A percentile compares a stretch with the other conserved stretches of the same genome.
Conservation (phyloP, 2,113 vertebrate species). For the Nymphicus hollandicus region DNA sequence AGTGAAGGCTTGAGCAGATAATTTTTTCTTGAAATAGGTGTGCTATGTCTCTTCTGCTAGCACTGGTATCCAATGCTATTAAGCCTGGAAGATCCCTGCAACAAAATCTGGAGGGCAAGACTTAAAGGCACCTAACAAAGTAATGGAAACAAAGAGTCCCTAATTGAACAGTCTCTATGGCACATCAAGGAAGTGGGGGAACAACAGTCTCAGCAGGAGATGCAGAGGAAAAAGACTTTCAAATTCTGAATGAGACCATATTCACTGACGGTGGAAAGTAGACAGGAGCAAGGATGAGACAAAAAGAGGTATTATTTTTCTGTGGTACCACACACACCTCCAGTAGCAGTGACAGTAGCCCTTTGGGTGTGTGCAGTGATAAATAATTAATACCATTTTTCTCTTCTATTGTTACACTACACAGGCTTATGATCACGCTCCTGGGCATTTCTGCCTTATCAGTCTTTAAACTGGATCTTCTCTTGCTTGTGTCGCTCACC, state of each 20-base stretch:
- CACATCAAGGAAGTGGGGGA: not conserved
- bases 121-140: not conserved
- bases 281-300: not conserved
- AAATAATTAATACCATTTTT: not conserved
- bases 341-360: not conserved
- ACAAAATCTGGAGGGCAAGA: not conserved
- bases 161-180: not conserved
- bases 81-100: not conserved
- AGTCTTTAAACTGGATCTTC: not conserved
- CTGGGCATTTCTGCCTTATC: not conserved
- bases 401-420: not conserved
- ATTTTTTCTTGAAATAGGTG: not conserved
- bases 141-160: not conserved
- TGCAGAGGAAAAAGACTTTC: not conserved
- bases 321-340: not conserved
- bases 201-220: not conserved
- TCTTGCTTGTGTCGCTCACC: not conserved
- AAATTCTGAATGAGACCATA: not conserved
- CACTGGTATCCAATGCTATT: not conserved
- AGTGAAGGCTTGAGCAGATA: not conserved
- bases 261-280: not conserved
- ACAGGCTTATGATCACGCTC: not conserved
- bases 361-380: not conserved
- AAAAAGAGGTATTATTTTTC: not conserved
- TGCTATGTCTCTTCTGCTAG: not conserved